Conservation (phyloP, 2,888 invertebrate species). For the Sminthurides aquaticus region DNA sequence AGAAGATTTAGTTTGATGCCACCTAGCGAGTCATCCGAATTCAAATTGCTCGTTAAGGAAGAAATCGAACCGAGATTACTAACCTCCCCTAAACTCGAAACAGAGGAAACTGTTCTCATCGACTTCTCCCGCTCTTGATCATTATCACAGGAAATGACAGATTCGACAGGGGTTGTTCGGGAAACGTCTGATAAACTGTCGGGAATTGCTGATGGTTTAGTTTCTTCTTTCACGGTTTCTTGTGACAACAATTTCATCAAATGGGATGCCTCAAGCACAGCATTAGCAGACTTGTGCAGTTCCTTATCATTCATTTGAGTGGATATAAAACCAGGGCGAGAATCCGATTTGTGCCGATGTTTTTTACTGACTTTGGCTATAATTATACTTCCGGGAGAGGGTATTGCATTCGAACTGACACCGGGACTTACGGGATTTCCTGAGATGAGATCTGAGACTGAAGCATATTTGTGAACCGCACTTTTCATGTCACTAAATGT, state of each 20-base stretch:
- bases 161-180: neutral
- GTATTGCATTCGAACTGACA: conserved; percentile 4
- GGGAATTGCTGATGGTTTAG: neutral
- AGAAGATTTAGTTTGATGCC: too few species aligned
- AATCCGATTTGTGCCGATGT: conserved; percentile 20
- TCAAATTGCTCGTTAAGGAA: too few species aligned
- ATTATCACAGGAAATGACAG: conserved; percentile 20
- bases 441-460: conserved; percentile 24
- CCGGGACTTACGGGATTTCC: conserved; percentile 13
- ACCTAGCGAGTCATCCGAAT: too few species aligned
- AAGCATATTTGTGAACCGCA: conserved; percentile 3
- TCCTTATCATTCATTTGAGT: conserved; percentile 15
- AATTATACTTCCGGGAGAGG: neutral
- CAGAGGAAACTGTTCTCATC: too few species aligned
- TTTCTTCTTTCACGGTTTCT: conserved; percentile 14
- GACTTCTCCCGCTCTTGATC: conserved; percentile 7
- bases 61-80: too few species aligned
- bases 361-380: conserved; percentile 14
- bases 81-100: too few species aligned
- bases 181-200: neutral
- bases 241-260: conserved; percentile 23
- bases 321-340: conserved; percentile 15
- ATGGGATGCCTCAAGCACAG: conserved; percentile 17
- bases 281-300: conserved; percentile 1
- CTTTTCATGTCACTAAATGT: neutral